Percentiles rank a stretch among this genome's conserved stretches.
Evolutionary conservation across 2,888 invertebrate species (phyloP).

Genomic region (Napeogenes inachia): DNA sequence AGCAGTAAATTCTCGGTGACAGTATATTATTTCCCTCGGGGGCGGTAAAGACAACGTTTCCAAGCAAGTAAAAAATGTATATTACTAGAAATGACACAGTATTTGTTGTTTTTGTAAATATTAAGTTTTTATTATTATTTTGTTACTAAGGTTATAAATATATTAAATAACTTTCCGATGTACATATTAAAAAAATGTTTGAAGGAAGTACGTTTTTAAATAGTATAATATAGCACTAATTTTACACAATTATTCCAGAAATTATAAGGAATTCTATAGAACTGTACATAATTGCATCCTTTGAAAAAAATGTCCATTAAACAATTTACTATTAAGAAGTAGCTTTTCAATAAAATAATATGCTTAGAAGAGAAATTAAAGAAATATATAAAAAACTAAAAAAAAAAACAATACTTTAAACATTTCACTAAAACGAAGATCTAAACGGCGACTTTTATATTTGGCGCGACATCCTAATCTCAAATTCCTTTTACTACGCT

Average conservation of each 20-base stretch:
- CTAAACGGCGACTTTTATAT: slow-evolving; percentile 1
- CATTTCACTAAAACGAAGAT: slow-evolving; percentile 1
- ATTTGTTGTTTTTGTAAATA: no score
- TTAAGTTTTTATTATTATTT: no score
- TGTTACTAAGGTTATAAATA: no score
- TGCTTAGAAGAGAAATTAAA: slow-evolving; percentile 5
- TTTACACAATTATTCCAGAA: no score
- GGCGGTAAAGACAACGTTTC: slow-evolving; percentile 69
- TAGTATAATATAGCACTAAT: no score
- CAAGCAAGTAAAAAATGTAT: slow-evolving; percentile 46
- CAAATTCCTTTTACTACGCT: slow-evolving; percentile 29
- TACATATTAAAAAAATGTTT: no score
- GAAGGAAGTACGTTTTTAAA: no score
- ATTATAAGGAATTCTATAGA: no score
- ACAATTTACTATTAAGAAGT: no score
- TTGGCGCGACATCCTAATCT: slow-evolving; percentile 12
- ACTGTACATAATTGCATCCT: no score
- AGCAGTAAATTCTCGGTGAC: slow-evolving; percentile 74
- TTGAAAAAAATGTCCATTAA: no score
- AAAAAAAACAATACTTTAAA: slow-evolving; percentile 9
- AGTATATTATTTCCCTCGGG: slow-evolving; percentile 74
- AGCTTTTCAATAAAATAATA: neutral
- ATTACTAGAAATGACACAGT: slow-evolving; percentile 38
- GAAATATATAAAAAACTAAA: slow-evolving; percentile 10
- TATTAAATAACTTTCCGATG: no score